Evolutionary conservation across 2,113 vertebrate species (phyloP).

Genomic region (Heterochromis multidens): DNA sequence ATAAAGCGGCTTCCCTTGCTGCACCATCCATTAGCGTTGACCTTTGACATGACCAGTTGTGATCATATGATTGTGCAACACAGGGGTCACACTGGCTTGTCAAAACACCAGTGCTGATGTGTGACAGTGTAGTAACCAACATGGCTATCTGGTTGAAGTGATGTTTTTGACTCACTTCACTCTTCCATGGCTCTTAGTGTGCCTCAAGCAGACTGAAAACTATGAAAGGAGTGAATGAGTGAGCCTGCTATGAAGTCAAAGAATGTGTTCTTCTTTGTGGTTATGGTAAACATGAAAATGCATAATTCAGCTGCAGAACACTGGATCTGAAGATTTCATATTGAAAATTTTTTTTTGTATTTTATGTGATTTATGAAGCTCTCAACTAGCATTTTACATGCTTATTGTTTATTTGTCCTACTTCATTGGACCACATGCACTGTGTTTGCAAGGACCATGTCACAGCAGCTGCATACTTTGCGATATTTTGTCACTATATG

Average conservation of each 20-base stretch:
- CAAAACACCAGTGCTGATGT: conserved; percentile 59
- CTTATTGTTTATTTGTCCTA: background rate
- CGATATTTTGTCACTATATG: background rate
- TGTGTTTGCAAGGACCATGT: rapidly evolving
- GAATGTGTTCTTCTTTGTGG: background rate
- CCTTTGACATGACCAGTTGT: conserved; percentile 67
- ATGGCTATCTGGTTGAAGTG: conserved; percentile 24
- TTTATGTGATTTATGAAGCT: background rate
- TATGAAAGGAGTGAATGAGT: background rate
- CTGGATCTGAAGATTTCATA: background rate
- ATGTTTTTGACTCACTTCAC: background rate
- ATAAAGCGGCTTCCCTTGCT: conserved; percentile 43
- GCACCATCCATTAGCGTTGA: conserved; percentile 69
- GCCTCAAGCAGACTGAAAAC: background rate
- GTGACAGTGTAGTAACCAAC: conserved; percentile 38
- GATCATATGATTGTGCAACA: conserved; percentile 72
- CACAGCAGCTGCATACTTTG: too few species aligned
- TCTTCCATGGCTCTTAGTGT: background rate
- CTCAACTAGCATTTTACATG: background rate
- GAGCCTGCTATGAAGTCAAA: background rate
- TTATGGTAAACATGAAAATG: background rate
- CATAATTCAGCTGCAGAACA: background rate
- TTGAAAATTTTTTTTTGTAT: background rate
- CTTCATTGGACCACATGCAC: background rate
- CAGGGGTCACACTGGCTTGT: conserved; percentile 58